phyloP scores from a whole-genome alignment of 2,113 vertebrate genomes.

The Macaca mulatta region DNA sequence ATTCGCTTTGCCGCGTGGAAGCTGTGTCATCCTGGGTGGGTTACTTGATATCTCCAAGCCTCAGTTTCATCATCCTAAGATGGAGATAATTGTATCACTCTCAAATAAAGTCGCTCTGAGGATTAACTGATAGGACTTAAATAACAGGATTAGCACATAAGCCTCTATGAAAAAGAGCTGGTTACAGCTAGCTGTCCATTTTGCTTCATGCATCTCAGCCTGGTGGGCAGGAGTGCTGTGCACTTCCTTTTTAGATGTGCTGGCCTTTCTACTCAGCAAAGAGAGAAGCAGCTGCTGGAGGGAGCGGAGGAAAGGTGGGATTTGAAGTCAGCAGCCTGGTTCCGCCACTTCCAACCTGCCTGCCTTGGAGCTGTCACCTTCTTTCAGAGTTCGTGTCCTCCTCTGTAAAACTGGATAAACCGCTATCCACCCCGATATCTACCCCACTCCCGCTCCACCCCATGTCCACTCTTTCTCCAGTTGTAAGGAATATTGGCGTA shows the following conservation, averaged over 20 bases:
- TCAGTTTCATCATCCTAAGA: not conserved
- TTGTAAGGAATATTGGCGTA: not conserved
- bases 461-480: not conserved
- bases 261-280: not conserved
- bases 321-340: not conserved
- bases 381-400: not conserved
- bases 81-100: not conserved
- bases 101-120: too few species aligned
- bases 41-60: not conserved
- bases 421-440: not conserved
- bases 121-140: not conserved
- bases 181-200: accelerated
- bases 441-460: accelerated
- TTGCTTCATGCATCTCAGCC: not conserved
- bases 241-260: accelerated
- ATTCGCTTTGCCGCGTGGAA: accelerated
- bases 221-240: accelerated
- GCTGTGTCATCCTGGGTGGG: not conserved
- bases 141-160: not conserved
- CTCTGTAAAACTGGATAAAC: not conserved
- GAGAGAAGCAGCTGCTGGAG: not conserved
- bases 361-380: not conserved
- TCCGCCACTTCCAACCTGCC: not conserved
- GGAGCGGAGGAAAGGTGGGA: not conserved
- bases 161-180: not conserved